These are phyloP conservation scores for Noctua janthe DNA, from an alignment of 2,888 invertebrate genomes.

Conservation along the genomic window DNA sequence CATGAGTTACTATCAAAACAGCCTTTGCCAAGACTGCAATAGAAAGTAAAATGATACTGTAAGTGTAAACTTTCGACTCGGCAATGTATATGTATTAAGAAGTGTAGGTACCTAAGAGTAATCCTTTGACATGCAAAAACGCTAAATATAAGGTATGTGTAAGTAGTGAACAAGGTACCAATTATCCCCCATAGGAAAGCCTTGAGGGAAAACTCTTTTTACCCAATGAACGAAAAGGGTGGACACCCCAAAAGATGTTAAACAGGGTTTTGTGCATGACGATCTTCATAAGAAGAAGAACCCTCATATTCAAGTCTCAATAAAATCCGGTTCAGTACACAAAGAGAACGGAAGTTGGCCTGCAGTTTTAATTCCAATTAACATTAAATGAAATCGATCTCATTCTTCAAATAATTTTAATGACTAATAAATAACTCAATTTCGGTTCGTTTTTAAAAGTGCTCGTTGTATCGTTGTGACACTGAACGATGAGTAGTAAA, in stretches of 20 bases:
- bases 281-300: neutral
- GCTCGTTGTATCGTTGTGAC: slow-evolving; percentile 45
- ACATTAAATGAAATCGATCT: neutral
- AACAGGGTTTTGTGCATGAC: neutral
- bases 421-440: slow-evolving; percentile 28
- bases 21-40: slow-evolving; percentile 48
- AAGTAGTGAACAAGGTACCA: neutral
- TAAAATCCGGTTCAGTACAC: neutral
- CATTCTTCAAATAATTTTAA: slow-evolving; percentile 10
- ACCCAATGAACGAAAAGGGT: neutral
- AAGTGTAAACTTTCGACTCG: slow-evolving; percentile 41
- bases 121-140: neutral
- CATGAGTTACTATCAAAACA: slow-evolving; percentile 46
- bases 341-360: neutral
- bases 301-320: neutral
- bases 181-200: neutral
- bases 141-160: neutral
- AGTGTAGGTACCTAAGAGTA: neutral
- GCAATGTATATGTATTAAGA: slow-evolving; percentile 1
- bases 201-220: neutral
- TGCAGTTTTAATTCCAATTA: slow-evolving; percentile 2
- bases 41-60: slow-evolving; percentile 63
- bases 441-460: slow-evolving; percentile 34
- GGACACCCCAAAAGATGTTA: neutral
- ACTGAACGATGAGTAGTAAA: slow-evolving; percentile 56